Percentiles rank a stretch among this genome's conserved stretches.
These are phyloP conservation scores for Drosophila saltans DNA, from an alignment of 1,140 invertebrate species.

Conservation along the genomic window DNA sequence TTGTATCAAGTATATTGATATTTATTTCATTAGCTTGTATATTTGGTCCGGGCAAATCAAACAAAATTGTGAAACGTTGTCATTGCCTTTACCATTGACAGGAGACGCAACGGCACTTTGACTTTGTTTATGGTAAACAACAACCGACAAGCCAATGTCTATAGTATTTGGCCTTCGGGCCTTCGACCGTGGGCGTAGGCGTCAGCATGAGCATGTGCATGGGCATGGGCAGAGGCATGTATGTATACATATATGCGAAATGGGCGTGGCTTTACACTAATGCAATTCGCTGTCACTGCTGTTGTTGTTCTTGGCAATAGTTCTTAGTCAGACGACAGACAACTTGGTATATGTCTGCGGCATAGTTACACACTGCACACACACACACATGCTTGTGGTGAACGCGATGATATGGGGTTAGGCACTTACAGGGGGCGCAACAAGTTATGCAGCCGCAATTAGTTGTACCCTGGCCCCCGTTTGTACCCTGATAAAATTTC, in stretches of 20 bases:
- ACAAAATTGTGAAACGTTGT: slow-evolving; percentile 20
- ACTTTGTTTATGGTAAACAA: slow-evolving; percentile 77
- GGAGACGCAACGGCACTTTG: slow-evolving; percentile 68
- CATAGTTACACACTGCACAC: slow-evolving; percentile 41
- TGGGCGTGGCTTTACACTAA: slow-evolving; percentile 37
- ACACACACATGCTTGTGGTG: slow-evolving; percentile 26
- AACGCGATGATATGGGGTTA: slow-evolving; percentile 17
- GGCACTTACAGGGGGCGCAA: slow-evolving; percentile 52
- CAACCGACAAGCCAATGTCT: slow-evolving; percentile 51
- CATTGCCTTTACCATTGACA: slow-evolving; percentile 32
- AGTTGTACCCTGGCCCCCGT: slow-evolving; percentile 66
- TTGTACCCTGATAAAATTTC: slow-evolving; percentile 67
- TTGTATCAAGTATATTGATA: slow-evolving; percentile 26
- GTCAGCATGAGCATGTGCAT: background rate
- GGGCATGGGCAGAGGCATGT: background rate
- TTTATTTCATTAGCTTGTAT: slow-evolving; percentile 55
- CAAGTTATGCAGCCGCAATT: slow-evolving; percentile 79
- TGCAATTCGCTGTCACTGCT: slow-evolving; percentile 64
- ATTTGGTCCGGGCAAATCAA: slow-evolving; percentile 19
- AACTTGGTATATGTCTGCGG: slow-evolving; percentile 46
- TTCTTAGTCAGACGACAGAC: slow-evolving; percentile 68
- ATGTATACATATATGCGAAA: background rate
- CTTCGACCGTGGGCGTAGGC: slow-evolving; percentile 12
- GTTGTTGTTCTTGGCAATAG: slow-evolving; percentile 58
- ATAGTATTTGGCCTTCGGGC: slow-evolving; percentile 55